These are phyloP conservation scores for Formicarius rufipectus DNA, from an alignment of 2,113 vertebrate species.

Conservation along the genomic window DNA sequence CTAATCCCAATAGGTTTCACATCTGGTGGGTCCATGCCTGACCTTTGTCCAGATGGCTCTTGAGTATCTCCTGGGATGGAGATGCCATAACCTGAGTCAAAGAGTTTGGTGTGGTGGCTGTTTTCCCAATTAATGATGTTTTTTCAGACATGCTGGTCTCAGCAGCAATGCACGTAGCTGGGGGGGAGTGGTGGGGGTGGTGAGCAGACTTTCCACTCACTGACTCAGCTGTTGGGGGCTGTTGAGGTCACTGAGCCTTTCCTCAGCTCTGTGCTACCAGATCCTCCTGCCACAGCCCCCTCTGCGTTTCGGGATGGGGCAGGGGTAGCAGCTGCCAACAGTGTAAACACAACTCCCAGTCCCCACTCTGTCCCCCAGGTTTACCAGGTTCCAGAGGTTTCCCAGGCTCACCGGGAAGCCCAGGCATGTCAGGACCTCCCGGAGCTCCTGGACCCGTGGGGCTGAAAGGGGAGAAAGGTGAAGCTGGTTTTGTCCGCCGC, in stretches of 20 bases:
- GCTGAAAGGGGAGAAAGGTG: conserved; percentile 76
- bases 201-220: background rate
- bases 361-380: conserved; percentile 63
- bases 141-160: background rate
- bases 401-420: conserved; percentile 55
- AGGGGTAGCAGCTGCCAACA: background rate
- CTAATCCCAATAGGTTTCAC: background rate
- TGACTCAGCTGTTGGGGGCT: background rate
- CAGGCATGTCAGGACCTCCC: background rate
- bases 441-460: conserved; percentile 74
- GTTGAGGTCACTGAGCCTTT: background rate
- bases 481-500: conserved; percentile 67
- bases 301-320: accelerated
- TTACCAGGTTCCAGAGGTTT: conserved; percentile 71
- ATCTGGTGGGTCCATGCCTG: background rate
- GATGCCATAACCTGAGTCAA: background rate
- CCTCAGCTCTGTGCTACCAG: accelerated
- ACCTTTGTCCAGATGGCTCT: background rate
- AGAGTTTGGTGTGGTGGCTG: background rate
- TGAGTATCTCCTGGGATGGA: background rate
- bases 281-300: background rate
- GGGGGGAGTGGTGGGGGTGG: background rate
- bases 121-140: background rate
- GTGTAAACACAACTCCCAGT: background rate
- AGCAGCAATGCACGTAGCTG: accelerated